Conservation (phyloP, 2,113 vertebrate species). For the Sardina pilchardus region DNA sequence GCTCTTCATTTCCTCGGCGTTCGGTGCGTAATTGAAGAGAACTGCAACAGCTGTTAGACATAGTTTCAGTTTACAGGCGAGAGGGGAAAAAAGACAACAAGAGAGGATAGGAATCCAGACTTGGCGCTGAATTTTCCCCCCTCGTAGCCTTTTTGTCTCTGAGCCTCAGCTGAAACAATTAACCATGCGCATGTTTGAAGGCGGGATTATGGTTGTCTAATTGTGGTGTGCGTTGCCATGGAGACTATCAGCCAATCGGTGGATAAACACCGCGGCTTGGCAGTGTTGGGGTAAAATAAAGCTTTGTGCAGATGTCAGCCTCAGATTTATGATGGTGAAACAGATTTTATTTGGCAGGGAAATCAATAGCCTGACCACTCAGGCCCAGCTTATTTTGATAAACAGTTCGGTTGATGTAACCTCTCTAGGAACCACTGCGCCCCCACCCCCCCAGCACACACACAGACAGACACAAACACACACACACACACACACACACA, state of each 20-base stretch:
- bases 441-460: conserved; percentile 54
- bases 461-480: background rate
- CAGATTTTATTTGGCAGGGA: conserved; percentile 88
- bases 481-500: background rate
- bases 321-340: conserved; percentile 91
- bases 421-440: conserved; percentile 66
- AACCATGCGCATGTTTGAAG: conserved; percentile 85
- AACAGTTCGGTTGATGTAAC: conserved; percentile 81
- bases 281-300: conserved; percentile 85
- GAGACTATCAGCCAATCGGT: conserved; percentile 89
- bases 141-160: conserved; percentile 77
- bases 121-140: conserved; percentile 76
- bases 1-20: conserved; percentile 47
- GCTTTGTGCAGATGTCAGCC: conserved; percentile 90
- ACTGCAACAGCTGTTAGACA: conserved; percentile 72
- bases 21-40: conserved; percentile 65
- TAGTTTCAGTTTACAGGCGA: conserved; percentile 63
- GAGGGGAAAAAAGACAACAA: conserved; percentile 55
- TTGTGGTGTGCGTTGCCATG: conserved; percentile 93
- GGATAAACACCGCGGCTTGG: conserved; percentile 89
- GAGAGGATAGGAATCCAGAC: conserved; percentile 70
- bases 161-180: conserved; percentile 86
- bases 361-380: conserved; percentile 84
- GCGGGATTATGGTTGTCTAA: conserved; percentile 92
- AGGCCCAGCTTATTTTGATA: conserved; percentile 82